Conservation (phyloP, 2,797 vertebrate species). For the Valencia hispanica region DNA sequence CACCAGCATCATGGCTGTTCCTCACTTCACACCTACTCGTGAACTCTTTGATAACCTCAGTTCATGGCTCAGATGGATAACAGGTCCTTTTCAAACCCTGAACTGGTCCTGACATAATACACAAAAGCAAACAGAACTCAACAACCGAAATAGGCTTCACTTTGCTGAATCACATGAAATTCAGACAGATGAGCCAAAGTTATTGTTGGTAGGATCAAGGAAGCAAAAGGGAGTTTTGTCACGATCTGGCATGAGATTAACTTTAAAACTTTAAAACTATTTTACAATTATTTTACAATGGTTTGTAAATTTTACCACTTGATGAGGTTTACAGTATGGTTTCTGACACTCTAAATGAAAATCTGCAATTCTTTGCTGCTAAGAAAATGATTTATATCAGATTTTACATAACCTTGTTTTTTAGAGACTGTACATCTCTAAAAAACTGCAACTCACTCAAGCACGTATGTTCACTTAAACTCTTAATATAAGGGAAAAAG, state of each 20-base stretch:
- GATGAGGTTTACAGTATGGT: too few relatives aligned
- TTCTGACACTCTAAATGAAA: neutral
- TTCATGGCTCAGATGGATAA: neutral
- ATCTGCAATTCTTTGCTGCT: neutral
- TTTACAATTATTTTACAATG: neutral
- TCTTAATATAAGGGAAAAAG: neutral
- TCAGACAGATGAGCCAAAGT: neutral
- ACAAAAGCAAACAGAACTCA: neutral
- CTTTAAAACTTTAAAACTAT: neutral
- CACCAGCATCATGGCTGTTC: neutral
- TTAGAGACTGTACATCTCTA: neutral
- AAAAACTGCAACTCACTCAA: neutral
- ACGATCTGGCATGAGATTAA: neutral
- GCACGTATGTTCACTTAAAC: neutral
- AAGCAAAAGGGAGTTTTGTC: neutral
- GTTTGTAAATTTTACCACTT: too few relatives aligned
- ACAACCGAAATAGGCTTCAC: neutral
- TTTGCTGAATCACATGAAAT: neutral
- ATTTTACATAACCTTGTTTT: neutral
- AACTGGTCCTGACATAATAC: neutral
- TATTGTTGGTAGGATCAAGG: neutral
- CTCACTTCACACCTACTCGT: neutral
- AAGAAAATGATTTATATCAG: neutral
- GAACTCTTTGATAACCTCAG: neutral
- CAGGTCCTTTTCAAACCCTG: neutral